phyloP scores from a whole-genome alignment of 2,113 vertebrate species.

The Arvicanthis niloticus region DNA sequence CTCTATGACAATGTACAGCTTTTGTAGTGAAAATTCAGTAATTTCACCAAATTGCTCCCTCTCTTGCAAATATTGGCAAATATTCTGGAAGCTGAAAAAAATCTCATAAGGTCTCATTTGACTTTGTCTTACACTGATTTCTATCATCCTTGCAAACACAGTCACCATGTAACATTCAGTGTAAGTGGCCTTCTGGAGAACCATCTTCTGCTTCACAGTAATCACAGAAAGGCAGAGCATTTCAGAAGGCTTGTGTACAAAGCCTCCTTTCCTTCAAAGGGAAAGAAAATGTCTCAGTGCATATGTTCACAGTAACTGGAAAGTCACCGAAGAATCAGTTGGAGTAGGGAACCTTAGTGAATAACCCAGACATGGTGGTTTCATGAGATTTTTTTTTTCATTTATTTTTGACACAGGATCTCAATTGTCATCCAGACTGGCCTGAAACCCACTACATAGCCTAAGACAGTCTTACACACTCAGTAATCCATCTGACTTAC shows the following conservation, averaged over 20 bases:
- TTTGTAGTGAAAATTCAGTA: background rate
- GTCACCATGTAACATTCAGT: background rate
- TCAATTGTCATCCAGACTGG: background rate
- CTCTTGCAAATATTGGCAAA: background rate
- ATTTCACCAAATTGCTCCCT: background rate
- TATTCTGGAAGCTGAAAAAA: background rate
- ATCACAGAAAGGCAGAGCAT: background rate
- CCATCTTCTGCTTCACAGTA: background rate
- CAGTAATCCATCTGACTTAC: background rate
- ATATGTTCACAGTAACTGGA: background rate
- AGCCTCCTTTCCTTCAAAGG: fast-evolving
- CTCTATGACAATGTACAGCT: background rate
- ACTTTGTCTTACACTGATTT: background rate
- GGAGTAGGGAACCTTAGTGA: too few relatives aligned
- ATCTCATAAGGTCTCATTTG: background rate
- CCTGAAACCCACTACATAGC: background rate
- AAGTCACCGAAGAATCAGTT: background rate
- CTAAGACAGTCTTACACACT: background rate
- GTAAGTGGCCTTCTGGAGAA: background rate
- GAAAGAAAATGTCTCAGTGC: background rate
- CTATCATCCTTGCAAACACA: background rate
- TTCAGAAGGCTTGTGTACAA: background rate
- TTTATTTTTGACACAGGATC: background rate
- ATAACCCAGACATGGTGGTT: background rate
- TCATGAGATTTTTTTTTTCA: background rate